A percentile compares a stretch with the other conserved stretches of the same genome.
Evolutionary conservation across 2,888 invertebrate species (phyloP).

Genomic region (Matsumyia berberina): DNA sequence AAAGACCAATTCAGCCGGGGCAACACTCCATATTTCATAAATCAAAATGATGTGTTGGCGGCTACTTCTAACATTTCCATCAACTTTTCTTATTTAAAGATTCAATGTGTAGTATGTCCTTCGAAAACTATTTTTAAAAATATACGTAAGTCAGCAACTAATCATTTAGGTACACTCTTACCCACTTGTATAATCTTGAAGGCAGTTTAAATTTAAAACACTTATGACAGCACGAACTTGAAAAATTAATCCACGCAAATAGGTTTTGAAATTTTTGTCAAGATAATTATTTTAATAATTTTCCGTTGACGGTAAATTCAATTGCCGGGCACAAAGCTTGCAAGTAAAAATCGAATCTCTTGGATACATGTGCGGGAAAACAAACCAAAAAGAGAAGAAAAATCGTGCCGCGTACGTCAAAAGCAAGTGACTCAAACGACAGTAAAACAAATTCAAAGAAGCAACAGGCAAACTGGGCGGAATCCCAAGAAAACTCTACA

Average conservation of each 20-base stretch:
- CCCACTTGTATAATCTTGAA: conserved; percentile 2
- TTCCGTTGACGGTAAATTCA: background rate
- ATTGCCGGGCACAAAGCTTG: background rate
- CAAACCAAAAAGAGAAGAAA: conserved; percentile 26
- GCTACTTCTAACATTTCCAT: conserved; percentile 12
- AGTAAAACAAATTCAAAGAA: conserved; percentile 54
- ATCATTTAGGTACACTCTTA: conserved; percentile 3
- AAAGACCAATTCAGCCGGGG: too few relatives aligned
- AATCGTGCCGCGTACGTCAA: conserved; percentile 49
- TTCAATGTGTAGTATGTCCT: conserved; percentile 16
- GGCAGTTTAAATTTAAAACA: conserved; percentile 40
- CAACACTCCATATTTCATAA: too few relatives aligned
- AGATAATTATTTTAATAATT: conserved; percentile 7
- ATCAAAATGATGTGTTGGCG: too few relatives aligned
- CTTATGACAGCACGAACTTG: conserved; percentile 35
- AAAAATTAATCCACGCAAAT: conserved; percentile 26
- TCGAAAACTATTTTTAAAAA: conserved; percentile 28
- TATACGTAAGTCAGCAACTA: conserved; percentile 39
- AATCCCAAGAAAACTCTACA: conserved; percentile 72
- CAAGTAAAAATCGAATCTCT: conserved; percentile 33
- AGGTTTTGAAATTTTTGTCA: conserved; percentile 28
- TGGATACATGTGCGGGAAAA: conserved; percentile 1
- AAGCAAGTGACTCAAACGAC: conserved; percentile 63
- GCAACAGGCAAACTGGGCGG: conserved; percentile 65
- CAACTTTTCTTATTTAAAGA: background rate